A percentile compares a stretch with the other conserved stretches of the same genome.
These are phyloP conservation scores for Mizuhopecten yessoensis DNA, from an alignment of 1,140 invertebrate genomes.

Conservation along the genomic window DNA sequence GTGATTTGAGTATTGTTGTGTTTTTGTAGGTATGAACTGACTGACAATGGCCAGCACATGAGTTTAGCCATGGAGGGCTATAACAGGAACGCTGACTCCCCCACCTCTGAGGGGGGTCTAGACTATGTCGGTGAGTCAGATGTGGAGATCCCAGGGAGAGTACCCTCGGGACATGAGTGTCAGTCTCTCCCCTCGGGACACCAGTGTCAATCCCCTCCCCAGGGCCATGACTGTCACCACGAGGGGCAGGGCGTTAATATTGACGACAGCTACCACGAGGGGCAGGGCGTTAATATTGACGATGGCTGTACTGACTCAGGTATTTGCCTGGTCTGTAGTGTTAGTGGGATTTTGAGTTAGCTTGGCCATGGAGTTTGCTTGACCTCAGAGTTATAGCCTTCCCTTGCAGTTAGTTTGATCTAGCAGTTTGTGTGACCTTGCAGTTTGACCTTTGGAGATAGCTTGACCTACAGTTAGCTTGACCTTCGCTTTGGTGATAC, in stretches of 20 bases:
- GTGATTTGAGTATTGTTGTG: too few relatives aligned
- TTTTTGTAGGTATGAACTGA: constrained; percentile 56
- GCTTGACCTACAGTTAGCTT: not conserved
- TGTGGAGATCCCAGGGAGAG: constrained; percentile 66
- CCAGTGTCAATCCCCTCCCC: constrained; percentile 63
- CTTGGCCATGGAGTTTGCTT: not conserved
- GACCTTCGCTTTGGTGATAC: not conserved
- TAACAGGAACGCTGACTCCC: constrained; percentile 76
- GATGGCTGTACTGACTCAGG: constrained; percentile 72
- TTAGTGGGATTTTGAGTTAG: not conserved
- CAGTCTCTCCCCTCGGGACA: constrained; percentile 41
- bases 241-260: constrained; percentile 66
- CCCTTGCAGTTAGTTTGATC: too few relatives aligned
- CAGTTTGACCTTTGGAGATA: too few relatives aligned
- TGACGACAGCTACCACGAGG: constrained; percentile 68
- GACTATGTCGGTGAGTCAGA: constrained; percentile 81
- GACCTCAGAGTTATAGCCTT: too few relatives aligned
- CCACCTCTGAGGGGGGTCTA: constrained; percentile 75
- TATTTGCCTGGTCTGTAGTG: constrained; percentile 58
- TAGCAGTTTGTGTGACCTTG: not conserved
- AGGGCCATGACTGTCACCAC: constrained; percentile 69
- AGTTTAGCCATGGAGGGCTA: constrained; percentile 57
- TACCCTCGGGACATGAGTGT: constrained; percentile 53
- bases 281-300: constrained; percentile 62
- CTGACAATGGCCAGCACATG: constrained; percentile 62